These are phyloP conservation scores for Passerina amoena DNA, from an alignment of 2,113 vertebrate species.

Conservation along the genomic window DNA sequence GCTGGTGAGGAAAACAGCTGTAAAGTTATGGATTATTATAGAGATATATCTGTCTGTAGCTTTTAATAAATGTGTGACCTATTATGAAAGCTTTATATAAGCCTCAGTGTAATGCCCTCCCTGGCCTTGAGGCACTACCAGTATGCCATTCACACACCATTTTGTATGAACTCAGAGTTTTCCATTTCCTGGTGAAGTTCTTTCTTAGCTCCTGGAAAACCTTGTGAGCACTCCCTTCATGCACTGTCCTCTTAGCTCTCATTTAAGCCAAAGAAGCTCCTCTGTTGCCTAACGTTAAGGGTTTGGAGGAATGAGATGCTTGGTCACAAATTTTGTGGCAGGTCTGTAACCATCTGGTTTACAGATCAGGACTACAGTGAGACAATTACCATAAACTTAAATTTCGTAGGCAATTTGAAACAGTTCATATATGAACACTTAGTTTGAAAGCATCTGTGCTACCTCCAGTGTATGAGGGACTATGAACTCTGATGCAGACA, in stretches of 20 bases:
- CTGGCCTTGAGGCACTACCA: background rate
- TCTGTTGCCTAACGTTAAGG: background rate
- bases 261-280: background rate
- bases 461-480: background rate
- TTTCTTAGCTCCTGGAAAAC: background rate
- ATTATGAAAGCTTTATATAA: background rate
- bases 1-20: background rate
- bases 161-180: background rate
- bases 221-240: accelerated
- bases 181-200: background rate
- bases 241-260: background rate
- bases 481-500: background rate
- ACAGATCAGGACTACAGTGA: background rate
- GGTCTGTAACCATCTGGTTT: background rate
- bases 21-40: background rate
- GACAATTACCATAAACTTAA: background rate
- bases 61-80: background rate
- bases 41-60: background rate
- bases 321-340: background rate
- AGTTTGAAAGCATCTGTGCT: background rate
- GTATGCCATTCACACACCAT: background rate
- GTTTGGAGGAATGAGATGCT: background rate
- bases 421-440: background rate
- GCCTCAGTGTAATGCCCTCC: background rate
- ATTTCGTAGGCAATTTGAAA: background rate